Evolutionary conservation across 2,113 vertebrate genomes (phyloP), one percentile per base, ranked within the genome.

Genomic region (Oceanodroma tethys): DNA sequence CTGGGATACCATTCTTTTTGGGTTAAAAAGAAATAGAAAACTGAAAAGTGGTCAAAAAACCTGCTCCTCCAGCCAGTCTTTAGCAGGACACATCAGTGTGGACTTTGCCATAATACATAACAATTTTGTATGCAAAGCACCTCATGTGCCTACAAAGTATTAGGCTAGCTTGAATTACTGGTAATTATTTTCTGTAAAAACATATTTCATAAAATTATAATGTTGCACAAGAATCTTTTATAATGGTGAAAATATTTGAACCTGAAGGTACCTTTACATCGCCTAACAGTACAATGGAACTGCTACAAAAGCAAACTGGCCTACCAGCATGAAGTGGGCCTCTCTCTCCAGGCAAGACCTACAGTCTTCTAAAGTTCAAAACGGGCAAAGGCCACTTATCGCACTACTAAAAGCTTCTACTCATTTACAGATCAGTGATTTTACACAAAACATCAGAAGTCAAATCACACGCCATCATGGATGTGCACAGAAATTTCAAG

Each of bases 1-100:
- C 29, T 55, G 55, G 34, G 20, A 73, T 18, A 30, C 22, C 29
- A 42, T 36, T 90, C 25, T 66, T 58, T 90, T 75, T 3, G 10
- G 34, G 23, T 6, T 88, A 50, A 88, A 73, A 93, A 82, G 73
- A 88, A 95, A 60, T 8, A 48, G 45, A 91, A 83, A 66, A 30
- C 23, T 67, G 62, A 58, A 43, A 80, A 73, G 17, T 27, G 42
- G 34, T 70, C 53, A 80, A 80, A 85, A 58, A 14, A 7, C 2
- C 20, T 58, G 53, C 45, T 72, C 22, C 42, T 73, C 67, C 71
- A 86, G 53, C 26, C 34, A 43, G n/a, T 60, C 22, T 62, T 86
- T 63, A 2, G 5, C 25, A 62, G 42, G 58, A 80, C 26, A 30
- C 17, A 59, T 32, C 45, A 62, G 26, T 9, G 8, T 25, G 11